These are phyloP conservation scores for Onychostruthus taczanowskii DNA, from an alignment of 2,113 vertebrate species.

Conservation along the genomic window DNA sequence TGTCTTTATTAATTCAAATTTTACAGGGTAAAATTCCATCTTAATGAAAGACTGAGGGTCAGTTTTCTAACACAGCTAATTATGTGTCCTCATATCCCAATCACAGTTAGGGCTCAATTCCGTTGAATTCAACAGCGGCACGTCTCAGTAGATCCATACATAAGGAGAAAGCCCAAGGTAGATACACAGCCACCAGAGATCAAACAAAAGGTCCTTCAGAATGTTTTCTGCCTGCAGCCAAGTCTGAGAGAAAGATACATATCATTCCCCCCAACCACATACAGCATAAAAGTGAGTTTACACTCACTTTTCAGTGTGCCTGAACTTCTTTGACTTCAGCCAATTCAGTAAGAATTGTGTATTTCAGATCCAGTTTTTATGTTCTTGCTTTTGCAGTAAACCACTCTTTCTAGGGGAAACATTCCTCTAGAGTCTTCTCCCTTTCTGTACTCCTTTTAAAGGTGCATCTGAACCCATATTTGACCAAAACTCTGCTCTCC, in stretches of 20 bases:
- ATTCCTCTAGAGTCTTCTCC: neutral
- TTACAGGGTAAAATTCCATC: slow-evolving; percentile 58
- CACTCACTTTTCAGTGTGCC: neutral
- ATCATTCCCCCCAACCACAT: neutral
- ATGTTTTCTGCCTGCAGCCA: neutral
- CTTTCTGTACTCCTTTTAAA: neutral
- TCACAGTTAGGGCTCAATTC: slow-evolving; percentile 42
- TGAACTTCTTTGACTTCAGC: neutral
- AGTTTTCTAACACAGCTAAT: slow-evolving; percentile 62
- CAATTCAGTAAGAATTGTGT: rapidly evolving
- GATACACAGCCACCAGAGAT: neutral
- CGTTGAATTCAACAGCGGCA: neutral
- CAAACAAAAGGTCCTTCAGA: neutral
- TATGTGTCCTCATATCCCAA: slow-evolving; percentile 38
- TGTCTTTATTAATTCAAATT: slow-evolving; percentile 70
- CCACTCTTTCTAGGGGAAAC: neutral
- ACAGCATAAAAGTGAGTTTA: neutral
- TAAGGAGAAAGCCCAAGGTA: slow-evolving; percentile 12
- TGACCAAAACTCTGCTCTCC: neutral
- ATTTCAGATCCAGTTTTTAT: neutral
- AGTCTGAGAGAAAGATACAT: neutral
- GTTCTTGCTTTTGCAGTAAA: neutral
- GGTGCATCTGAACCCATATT: neutral
- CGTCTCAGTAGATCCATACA: neutral
- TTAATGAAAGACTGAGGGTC: slow-evolving; percentile 72